Evolutionary conservation across 2,113 vertebrate genomes (phyloP).

Genomic region (Marmota flaviventris): DNA sequence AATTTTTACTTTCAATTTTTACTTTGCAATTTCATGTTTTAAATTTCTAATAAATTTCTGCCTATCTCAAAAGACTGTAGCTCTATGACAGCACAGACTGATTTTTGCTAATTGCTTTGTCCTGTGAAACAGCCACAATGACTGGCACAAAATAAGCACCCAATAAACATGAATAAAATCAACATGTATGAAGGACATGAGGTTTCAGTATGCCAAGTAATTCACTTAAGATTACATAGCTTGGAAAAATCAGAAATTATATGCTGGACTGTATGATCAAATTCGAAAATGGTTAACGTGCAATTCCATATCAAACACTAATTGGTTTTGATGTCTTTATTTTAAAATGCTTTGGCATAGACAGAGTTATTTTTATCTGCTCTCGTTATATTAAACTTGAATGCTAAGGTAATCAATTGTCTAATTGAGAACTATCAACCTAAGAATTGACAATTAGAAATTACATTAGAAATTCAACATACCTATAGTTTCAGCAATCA

Average conservation of each 20-base stretch:
- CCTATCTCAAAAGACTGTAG: not conserved
- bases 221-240: not conserved
- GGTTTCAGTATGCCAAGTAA: not conserved
- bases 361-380: conserved; percentile 6
- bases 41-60: not conserved
- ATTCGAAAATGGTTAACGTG: not conserved
- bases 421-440: not conserved
- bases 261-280: not conserved
- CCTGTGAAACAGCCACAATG: not conserved
- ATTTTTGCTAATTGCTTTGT: not conserved
- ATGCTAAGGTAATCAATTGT: not conserved
- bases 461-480: not conserved
- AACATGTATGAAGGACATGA: not conserved
- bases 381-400: not conserved
- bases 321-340: not conserved
- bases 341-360: conserved; percentile 18
- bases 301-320: not conserved
- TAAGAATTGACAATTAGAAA: not conserved
- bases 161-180: not conserved
- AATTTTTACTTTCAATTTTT: not conserved
- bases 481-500: not conserved
- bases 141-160: not conserved
- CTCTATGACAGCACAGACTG: not conserved
- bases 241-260: not conserved
- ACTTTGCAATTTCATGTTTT: not conserved